Evolutionary conservation across 1,140 invertebrate species (phyloP).

Genomic region (Saccostrea glomerata): DNA sequence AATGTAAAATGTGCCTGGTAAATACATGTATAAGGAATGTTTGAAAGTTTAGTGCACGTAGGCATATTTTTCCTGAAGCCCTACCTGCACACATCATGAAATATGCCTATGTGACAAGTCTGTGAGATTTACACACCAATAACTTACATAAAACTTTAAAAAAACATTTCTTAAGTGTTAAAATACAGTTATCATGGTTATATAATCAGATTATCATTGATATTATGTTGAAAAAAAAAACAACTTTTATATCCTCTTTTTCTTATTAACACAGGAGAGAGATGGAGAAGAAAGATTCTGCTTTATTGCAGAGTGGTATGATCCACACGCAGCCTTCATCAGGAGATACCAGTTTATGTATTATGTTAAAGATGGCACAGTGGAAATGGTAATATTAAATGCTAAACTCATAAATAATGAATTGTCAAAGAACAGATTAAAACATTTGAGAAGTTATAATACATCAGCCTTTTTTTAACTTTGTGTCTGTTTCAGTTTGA

Average conservation of each 20-base stretch:
- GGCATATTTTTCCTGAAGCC: too few species aligned
- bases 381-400: conserved; percentile 84
- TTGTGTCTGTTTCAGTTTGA: conserved; percentile 85
- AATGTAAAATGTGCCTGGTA: too few species aligned
- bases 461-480: conserved; percentile 42
- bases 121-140: too few species aligned
- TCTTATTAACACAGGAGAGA: conserved; percentile 64
- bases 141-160: too few species aligned
- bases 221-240: too few species aligned
- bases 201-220: too few species aligned
- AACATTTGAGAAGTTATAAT: not conserved
- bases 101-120: too few species aligned
- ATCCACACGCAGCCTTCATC: conserved; percentile 85
- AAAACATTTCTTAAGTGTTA: too few species aligned
- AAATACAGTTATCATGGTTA: too few species aligned
- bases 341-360: conserved; percentile 88
- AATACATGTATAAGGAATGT: too few species aligned
- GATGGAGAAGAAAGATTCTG: conserved; percentile 73
- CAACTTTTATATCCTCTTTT: not conserved
- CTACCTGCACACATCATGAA: too few species aligned
- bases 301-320: conserved; percentile 92
- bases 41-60: too few species aligned
- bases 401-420: not conserved
- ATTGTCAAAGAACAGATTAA: not conserved
- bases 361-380: conserved; percentile 86